These are phyloP conservation scores for Epicampocera succincta DNA, from an alignment of 2,888 invertebrate species.

Conservation along the genomic window DNA sequence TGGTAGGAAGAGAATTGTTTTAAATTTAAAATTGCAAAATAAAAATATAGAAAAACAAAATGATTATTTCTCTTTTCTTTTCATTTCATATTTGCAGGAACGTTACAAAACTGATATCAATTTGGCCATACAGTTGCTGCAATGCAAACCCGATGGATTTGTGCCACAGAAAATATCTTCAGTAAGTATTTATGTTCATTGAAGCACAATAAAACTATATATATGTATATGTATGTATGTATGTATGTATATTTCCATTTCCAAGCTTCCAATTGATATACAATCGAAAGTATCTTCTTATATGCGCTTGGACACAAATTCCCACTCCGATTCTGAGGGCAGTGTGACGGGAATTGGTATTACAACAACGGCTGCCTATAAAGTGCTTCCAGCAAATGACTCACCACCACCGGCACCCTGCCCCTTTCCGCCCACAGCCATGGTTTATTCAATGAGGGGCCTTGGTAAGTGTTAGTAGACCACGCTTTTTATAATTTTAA, in stretches of 20 bases:
- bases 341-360: conserved; percentile 81
- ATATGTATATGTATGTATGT: background rate
- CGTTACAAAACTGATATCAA: conserved; percentile 96
- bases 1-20: conserved; percentile 26
- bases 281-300: conserved; percentile 94
- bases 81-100: conserved; percentile 89
- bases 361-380: conserved; percentile 81
- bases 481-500: conserved; percentile 73
- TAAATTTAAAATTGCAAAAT: background rate
- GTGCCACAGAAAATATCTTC: conserved; percentile 94
- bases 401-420: conserved; percentile 80
- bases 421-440: conserved; percentile 91
- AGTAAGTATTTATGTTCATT: conserved; percentile 84
- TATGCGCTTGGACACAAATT: conserved; percentile 81
- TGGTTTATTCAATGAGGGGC: conserved; percentile 87
- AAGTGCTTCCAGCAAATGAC: conserved; percentile 82
- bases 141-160: conserved; percentile 97
- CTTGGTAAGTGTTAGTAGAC: conserved; percentile 82
- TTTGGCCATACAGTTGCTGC: conserved; percentile 94
- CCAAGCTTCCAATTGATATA: conserved; percentile 94
- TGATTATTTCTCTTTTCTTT: conserved; percentile 27
- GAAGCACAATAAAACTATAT: background rate
- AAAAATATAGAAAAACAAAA: background rate
- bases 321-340: conserved; percentile 81
- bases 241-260: background rate